Evolutionary conservation across 2,113 vertebrate species (phyloP).

Genomic region (Zapornia atra): DNA sequence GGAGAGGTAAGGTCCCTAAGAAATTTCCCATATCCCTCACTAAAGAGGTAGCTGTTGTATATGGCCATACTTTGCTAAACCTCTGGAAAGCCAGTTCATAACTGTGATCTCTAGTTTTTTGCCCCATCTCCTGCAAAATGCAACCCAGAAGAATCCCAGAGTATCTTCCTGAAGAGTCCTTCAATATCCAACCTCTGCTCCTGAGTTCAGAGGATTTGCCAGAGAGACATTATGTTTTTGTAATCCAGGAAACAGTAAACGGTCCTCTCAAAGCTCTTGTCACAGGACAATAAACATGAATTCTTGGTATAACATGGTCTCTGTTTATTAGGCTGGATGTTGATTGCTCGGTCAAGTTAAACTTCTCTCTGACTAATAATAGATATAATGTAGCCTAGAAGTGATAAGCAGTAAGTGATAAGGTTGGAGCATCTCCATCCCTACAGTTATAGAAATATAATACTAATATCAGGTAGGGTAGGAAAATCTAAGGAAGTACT

Average conservation of each 20-base stretch:
- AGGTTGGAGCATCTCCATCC: not conserved
- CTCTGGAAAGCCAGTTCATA: not conserved
- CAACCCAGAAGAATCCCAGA: not conserved
- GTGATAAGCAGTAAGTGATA: too few relatives aligned
- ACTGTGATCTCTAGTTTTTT: not conserved
- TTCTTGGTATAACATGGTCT: not conserved
- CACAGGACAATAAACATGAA: not conserved
- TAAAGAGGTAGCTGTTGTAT: not conserved
- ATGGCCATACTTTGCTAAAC: not conserved
- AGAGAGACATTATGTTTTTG: not conserved
- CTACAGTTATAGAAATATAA: not conserved
- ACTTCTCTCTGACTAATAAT: not conserved
- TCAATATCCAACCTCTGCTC: not conserved
- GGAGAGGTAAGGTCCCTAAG: not conserved
- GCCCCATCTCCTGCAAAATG: not conserved
- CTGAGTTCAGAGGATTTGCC: not conserved
- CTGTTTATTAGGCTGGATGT: not conserved
- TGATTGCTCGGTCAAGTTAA: not conserved
- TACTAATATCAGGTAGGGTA: fast-evolving
- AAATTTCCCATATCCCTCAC: not conserved
- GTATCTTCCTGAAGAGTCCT: not conserved
- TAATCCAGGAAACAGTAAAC: not conserved
- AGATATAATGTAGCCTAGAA: not conserved
- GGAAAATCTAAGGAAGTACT: not conserved
- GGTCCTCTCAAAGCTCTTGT: not conserved